These are phyloP conservation scores for Dendrocopos noguchii DNA, from an alignment of 2,113 vertebrate genomes.

Conservation along the genomic window DNA sequence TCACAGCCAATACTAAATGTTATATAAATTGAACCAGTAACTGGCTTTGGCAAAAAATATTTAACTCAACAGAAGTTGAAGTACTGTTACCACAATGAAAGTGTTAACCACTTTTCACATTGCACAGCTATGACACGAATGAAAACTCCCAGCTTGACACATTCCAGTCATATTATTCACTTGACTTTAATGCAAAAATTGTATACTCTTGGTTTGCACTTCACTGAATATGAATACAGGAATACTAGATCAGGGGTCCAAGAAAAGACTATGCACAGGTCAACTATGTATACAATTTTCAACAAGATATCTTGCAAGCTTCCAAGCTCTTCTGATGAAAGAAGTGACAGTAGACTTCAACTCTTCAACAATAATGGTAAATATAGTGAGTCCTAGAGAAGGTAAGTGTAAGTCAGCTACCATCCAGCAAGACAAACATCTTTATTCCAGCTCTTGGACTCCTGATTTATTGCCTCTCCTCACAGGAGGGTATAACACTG, in stretches of 20 bases:
- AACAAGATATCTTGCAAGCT: slow-evolving; percentile 70
- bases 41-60: slow-evolving; percentile 60
- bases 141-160: slow-evolving; percentile 75
- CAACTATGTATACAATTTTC: slow-evolving; percentile 70
- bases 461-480: slow-evolving; percentile 72
- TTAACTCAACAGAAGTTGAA: slow-evolving; percentile 62
- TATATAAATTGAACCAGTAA: slow-evolving; percentile 68
- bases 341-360: slow-evolving; percentile 51
- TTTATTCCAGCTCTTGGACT: slow-evolving; percentile 58
- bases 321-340: slow-evolving; percentile 71
- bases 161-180: slow-evolving; percentile 76
- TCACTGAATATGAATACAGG: slow-evolving; percentile 85
- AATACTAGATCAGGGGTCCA: slow-evolving; percentile 78
- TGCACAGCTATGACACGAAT: slow-evolving; percentile 70
- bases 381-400: slow-evolving; percentile 58
- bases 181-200: slow-evolving; percentile 77
- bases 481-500: slow-evolving; percentile 78
- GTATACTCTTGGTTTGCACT: slow-evolving; percentile 79
- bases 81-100: slow-evolving; percentile 75
- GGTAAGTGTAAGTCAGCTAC: slow-evolving; percentile 64
- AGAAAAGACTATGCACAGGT: slow-evolving; percentile 73
- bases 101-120: slow-evolving; percentile 73
- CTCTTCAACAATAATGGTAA: slow-evolving; percentile 67
- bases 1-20: slow-evolving; percentile 67
- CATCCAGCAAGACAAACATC: slow-evolving; percentile 53